These are phyloP conservation scores for Gracilinanus agilis DNA, from an alignment of 2,113 vertebrate genomes.

Conservation along the genomic window DNA sequence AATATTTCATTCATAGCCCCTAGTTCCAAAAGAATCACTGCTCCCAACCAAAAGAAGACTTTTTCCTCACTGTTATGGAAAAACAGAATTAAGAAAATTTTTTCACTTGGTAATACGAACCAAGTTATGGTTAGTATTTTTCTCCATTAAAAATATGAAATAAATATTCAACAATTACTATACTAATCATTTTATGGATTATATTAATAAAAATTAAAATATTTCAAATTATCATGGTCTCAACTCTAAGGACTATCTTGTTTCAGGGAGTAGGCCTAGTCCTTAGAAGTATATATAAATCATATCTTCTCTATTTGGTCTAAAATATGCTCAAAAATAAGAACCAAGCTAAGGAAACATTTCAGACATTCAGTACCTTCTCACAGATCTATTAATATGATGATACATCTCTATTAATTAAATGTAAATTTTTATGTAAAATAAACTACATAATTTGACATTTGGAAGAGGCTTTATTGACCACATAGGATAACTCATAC, in stretches of 20 bases:
- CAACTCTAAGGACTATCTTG: not conserved
- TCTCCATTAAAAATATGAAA: not conserved
- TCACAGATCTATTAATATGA: not conserved
- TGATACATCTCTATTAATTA: not conserved
- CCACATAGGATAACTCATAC: too few species aligned
- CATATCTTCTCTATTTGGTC: not conserved
- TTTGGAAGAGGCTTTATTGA: too few species aligned
- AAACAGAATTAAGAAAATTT: not conserved
- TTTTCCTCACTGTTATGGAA: not conserved
- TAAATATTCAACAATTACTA: not conserved
- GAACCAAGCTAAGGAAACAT: not conserved
- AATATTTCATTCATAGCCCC: not conserved
- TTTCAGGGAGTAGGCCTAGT: not conserved
- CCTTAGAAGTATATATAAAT: too few species aligned
- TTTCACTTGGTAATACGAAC: not conserved
- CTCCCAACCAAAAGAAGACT: not conserved
- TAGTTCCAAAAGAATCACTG: not conserved
- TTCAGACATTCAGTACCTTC: not conserved
- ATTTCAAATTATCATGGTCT: not conserved
- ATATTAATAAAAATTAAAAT: not conserved
- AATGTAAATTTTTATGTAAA: not conserved
- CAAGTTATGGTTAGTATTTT: not conserved
- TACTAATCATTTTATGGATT: not conserved
- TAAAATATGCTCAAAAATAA: not conserved
- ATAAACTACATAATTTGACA: too few species aligned